Percentiles rank a stretch among this genome's conserved stretches.
Evolutionary conservation across 2,888 invertebrate genomes (phyloP).

Genomic region (Adelognathus sp.): DNA sequence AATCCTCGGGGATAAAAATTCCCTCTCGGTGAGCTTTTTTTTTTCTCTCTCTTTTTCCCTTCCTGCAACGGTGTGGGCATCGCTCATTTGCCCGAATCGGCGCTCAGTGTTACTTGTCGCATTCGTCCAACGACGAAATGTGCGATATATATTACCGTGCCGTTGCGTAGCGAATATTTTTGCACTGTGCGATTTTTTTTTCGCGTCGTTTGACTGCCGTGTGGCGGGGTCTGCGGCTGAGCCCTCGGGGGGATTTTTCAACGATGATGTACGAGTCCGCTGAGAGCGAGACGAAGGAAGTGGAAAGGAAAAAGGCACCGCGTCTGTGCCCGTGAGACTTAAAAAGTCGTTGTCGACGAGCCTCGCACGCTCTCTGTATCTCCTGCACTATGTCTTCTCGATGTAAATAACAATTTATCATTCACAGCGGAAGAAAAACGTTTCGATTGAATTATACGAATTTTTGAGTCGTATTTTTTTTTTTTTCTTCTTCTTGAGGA

Average conservation of each 20-base stretch:
- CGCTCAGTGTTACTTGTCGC: conserved; percentile 10
- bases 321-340: conserved; percentile 16
- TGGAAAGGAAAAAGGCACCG: conserved; percentile 27
- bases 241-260: neutral
- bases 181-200: conserved; percentile 28
- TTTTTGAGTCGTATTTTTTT: neutral
- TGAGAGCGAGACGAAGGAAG: conserved; percentile 15
- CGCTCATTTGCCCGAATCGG: conserved; percentile 41
- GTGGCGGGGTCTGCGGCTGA: too few relatives aligned
- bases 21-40: conserved; percentile 17
- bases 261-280: conserved; percentile 49
- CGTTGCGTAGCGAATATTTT: too few relatives aligned
- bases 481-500: neutral
- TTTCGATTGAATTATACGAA: conserved; percentile 22
- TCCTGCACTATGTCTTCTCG: neutral
- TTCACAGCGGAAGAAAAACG: neutral
- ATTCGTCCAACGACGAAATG: conserved; percentile 37
- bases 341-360: conserved; percentile 52
- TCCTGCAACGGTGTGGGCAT: conserved; percentile 40
- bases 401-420: conserved; percentile 50
- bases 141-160: conserved; percentile 20
- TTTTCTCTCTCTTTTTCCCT: conserved; percentile 41
- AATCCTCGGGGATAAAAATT: conserved; percentile 65
- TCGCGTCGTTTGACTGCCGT: neutral
- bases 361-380: conserved; percentile 41